These are phyloP conservation scores for Neomorphus geoffroyi DNA, from an alignment of 2,797 vertebrate species.

Conservation along the genomic window DNA sequence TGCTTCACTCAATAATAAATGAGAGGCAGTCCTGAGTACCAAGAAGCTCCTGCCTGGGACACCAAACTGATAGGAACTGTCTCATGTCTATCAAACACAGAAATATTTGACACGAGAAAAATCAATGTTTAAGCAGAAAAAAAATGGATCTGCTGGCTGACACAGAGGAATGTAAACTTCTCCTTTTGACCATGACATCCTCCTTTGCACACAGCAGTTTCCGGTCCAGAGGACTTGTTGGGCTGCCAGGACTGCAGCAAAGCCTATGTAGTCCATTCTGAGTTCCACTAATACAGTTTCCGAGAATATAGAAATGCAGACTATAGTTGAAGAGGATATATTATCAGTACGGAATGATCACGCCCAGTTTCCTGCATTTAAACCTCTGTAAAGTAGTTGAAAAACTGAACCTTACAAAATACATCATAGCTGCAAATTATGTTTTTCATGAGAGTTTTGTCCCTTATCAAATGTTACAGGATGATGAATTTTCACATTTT, in stretches of 20 bases:
- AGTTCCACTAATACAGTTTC: background rate
- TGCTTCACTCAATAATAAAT: background rate
- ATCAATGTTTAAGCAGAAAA: background rate
- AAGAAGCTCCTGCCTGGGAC: background rate
- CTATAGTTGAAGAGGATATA: background rate
- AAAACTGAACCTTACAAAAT: background rate
- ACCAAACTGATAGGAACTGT: background rate
- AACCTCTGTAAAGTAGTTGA: background rate
- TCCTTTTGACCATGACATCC: background rate
- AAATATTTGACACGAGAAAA: background rate
- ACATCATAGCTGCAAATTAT: background rate
- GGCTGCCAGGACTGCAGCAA: background rate
- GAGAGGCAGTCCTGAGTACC: background rate
- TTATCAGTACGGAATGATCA: background rate
- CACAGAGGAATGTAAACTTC: background rate
- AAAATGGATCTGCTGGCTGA: background rate
- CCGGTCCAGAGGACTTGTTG: background rate
- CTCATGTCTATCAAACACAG: accelerated
- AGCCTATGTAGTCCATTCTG: background rate
- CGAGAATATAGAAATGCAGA: background rate
- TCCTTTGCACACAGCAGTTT: background rate
- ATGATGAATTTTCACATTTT: background rate
- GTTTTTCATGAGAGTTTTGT: background rate
- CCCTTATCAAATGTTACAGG: background rate
- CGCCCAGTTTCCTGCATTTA: background rate